phyloP scores from a whole-genome alignment of 2,113 vertebrate species.

The Rhinopomastus cyanomelas region DNA sequence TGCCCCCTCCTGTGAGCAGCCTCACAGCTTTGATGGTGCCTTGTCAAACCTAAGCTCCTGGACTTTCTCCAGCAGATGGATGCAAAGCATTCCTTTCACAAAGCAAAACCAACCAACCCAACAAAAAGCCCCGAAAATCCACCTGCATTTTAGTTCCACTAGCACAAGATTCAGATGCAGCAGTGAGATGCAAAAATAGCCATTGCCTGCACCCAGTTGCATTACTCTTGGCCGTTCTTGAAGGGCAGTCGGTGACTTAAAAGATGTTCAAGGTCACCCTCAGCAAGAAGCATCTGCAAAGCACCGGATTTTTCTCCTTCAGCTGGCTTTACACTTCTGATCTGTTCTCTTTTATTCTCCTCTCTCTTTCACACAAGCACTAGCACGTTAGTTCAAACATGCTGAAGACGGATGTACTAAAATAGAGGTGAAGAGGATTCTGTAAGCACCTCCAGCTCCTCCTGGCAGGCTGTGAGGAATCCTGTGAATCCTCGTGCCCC shows the following conservation, averaged over 20 bases:
- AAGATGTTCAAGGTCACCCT: neutral
- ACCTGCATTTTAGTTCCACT: neutral
- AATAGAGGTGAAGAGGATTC: conserved; percentile 31
- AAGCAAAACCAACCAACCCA: neutral
- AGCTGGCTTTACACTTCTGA: neutral
- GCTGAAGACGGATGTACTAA: neutral
- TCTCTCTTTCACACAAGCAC: neutral
- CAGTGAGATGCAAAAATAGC: neutral
- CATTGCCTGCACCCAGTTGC: neutral
- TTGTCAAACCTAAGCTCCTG: neutral
- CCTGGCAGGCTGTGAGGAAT: neutral
- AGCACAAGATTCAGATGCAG: neutral
- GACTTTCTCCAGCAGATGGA: neutral
- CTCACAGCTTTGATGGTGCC: accelerated
- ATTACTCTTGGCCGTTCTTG: neutral
- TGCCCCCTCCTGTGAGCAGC: neutral
- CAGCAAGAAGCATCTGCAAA: neutral
- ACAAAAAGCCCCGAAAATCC: neutral
- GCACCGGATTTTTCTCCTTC: neutral
- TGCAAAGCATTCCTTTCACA: neutral
- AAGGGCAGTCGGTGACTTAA: neutral
- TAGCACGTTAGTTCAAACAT: neutral
- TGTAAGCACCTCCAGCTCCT: conserved; percentile 7
- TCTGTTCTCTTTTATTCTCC: neutral
- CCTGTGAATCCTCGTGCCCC: neutral